Evolutionary conservation across 1,140 invertebrate species (phyloP).

Genomic region (Melanaphis sacchari): DNA sequence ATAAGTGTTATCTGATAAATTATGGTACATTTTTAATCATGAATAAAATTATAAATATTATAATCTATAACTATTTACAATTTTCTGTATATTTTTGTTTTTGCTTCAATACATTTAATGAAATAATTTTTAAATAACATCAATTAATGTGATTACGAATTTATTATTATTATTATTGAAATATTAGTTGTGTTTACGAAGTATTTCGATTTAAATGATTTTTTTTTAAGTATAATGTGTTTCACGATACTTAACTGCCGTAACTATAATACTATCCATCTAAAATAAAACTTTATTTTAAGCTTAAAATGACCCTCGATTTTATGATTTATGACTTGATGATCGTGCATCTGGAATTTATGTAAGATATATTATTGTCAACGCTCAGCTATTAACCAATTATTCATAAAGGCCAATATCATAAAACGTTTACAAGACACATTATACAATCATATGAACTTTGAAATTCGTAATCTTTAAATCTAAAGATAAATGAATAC

Average conservation of each 20-base stretch:
- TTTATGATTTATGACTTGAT: not conserved
- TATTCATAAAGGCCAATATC: not conserved
- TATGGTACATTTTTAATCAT: not conserved
- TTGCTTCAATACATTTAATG: not conserved
- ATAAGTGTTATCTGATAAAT: not conserved
- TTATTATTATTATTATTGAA: no score
- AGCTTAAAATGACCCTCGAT: not conserved
- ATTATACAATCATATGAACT: not conserved
- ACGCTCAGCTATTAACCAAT: conserved; percentile 14
- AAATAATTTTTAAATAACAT: not conserved
- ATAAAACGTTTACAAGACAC: not conserved
- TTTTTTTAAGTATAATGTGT: not conserved
- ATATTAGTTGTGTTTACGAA: no score
- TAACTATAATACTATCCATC: not conserved
- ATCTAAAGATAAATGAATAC: not conserved
- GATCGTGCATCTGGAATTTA: not conserved
- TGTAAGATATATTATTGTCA: not conserved
- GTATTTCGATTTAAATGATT: not conserved
- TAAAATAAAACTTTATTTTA: not conserved
- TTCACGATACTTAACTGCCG: not conserved
- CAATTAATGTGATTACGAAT: no score
- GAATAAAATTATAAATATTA: no score
- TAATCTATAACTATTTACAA: no score
- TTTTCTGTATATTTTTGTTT: not conserved
- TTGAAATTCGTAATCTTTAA: not conserved